These are phyloP conservation scores for Eulemur albifrons DNA, from an alignment of 2,797 vertebrate species.

Conservation along the genomic window DNA sequence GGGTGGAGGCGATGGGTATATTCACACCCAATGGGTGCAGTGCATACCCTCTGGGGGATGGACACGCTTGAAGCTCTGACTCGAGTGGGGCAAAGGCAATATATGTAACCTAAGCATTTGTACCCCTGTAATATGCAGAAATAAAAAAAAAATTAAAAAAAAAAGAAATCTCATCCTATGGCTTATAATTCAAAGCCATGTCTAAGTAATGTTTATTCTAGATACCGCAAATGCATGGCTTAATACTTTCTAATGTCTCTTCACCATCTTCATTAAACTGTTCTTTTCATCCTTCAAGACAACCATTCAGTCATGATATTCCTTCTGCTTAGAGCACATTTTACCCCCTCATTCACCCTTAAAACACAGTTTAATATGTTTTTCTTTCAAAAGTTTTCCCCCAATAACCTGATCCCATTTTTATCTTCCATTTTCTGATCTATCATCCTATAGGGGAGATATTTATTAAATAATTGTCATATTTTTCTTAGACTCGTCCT, in stretches of 20 bases:
- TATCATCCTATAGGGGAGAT: background rate
- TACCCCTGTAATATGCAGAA: too few relatives aligned
- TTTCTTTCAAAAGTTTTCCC: background rate
- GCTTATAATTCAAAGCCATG: background rate
- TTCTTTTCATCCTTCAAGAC: background rate
- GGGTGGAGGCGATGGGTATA: too few relatives aligned
- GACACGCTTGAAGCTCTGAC: too few relatives aligned
- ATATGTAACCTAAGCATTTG: too few relatives aligned
- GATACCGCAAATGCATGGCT: too few relatives aligned
- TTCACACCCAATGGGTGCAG: too few relatives aligned
- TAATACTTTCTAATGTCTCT: accelerated
- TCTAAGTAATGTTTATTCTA: background rate
- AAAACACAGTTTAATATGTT: background rate
- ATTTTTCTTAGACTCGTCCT: background rate
- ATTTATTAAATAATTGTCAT: background rate
- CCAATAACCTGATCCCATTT: background rate
- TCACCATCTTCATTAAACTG: background rate
- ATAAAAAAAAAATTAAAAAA: too few relatives aligned
- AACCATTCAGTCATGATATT: background rate
- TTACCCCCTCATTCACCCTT: background rate
- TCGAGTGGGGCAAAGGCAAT: too few relatives aligned
- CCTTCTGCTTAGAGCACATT: background rate
- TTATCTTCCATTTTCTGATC: background rate
- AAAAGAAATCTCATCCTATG: background rate
- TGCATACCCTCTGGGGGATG: too few relatives aligned